Evolutionary conservation across 2,888 invertebrate genomes (phyloP), one percentile per base, ranked within the genome.

Genomic region (Trypoxylon attenuatum): DNA sequence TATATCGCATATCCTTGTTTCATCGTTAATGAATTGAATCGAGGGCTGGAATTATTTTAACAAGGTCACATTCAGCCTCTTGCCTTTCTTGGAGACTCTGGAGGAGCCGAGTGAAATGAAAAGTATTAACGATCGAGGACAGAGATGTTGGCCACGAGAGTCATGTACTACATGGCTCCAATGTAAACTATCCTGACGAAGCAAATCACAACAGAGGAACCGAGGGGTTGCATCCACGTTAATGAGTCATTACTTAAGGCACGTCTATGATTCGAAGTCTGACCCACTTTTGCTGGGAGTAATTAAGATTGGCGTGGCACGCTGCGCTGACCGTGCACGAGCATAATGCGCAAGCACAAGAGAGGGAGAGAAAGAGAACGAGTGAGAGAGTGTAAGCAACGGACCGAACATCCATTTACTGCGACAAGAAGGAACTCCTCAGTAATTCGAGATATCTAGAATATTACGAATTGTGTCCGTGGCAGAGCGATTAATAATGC

Each of bases 251-350:
- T 58, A 41, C 52, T 47, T 15, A 33, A 39, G 49, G 49, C 43
- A 18, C 8, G 46, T 25, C 38, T 39, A 27, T 43, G 39, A 75
- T 64, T 69, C 69, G 49, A 61, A 75, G 66, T 39, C 63, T 66
- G 74, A 69, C 72, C 72, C 18, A 64, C 51, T 74, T 74, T 39
- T 46, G 22, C 45, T 2, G 46, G 50, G 53, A 61, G 61, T 76
- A 72, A 74, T 76, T 69, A 55, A 72, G 72, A 63, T 56, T 47
- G 55, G 54, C 55, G 59, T 41, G 56, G 29, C 58, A 61, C 55
- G 71, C 60, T 43, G 55, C 49, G 64, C 38, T 50, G 38, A 29
- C n/a, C 61, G 57, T 61, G 63, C 25, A 59, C 63, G n/a, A 19
- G 62, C 65, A 56, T 68, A 69, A 69, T 64, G 57, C 46, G 57